Percentiles rank a stretch among this genome's conserved stretches.
Conservation (phyloP, 2,888 invertebrate genomes). For the Gisinianus flammeolus region DNA sequence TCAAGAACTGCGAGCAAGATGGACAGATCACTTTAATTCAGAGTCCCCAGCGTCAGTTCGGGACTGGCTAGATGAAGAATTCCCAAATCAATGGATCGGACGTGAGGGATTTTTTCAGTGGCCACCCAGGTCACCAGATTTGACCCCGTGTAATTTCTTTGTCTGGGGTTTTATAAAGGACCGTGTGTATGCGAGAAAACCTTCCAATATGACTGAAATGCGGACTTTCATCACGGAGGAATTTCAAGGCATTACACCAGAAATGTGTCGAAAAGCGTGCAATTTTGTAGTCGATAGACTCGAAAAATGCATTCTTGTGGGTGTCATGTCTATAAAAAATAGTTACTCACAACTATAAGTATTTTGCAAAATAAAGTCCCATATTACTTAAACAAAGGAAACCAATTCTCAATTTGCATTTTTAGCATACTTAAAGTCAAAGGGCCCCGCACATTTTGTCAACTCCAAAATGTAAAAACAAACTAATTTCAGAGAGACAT, state of each 20-base stretch:
- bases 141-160: slow-evolving; percentile 18
- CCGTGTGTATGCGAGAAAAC: not conserved
- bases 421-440: no score
- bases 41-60: no score
- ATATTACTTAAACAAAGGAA: no score
- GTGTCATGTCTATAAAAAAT: not conserved
- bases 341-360: no score
- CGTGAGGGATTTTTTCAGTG: slow-evolving; percentile 21
- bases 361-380: no score
- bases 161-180: slow-evolving; percentile 16
- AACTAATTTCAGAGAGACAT: no score
- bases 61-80: not conserved
- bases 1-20: no score
- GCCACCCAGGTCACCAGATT: slow-evolving; percentile 32
- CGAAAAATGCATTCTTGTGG: not conserved
- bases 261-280: not conserved
- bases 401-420: no score
- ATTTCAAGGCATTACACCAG: not conserved
- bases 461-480: no score
- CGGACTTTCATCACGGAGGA: not conserved
- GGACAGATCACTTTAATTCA: no score
- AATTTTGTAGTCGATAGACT: not conserved
- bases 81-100: slow-evolving; percentile 34
- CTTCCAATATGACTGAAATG: not conserved
- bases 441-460: no score